phyloP scores from a whole-genome alignment of 2,888 invertebrate genomes.

The Polydrusus tereticollis region DNA sequence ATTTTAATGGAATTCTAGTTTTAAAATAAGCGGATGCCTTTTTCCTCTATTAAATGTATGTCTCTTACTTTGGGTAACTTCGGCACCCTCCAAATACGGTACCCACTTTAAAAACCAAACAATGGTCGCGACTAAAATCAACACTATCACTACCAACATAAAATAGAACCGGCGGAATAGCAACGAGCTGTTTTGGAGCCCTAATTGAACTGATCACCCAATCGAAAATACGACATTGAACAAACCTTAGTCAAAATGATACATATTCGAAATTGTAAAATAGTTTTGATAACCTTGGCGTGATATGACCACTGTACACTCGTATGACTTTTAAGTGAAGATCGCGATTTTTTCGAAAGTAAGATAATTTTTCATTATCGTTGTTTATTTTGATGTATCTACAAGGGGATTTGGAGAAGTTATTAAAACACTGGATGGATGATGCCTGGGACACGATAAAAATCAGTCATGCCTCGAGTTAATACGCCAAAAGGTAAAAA shows the following conservation, averaged over 20 bases:
- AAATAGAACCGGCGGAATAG: not conserved
- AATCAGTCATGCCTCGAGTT: too few relatives aligned
- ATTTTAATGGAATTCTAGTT: too few relatives aligned
- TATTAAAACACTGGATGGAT: too few relatives aligned
- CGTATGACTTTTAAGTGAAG: slow-evolving; percentile 46
- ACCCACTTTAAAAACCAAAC: not conserved
- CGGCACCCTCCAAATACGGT: not conserved
- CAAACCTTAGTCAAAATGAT: slow-evolving; percentile 26
- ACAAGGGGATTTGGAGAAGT: not conserved
- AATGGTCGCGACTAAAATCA: not conserved
- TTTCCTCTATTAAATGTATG: not conserved
- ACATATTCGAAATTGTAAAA: slow-evolving; percentile 11
- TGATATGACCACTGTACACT: slow-evolving; percentile 49
- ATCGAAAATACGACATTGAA: not conserved
- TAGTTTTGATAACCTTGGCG: slow-evolving; percentile 52
- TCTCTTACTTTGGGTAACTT: not conserved
- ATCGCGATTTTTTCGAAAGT: slow-evolving; percentile 13
- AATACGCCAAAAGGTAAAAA: too few relatives aligned
- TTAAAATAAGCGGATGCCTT: too few relatives aligned
- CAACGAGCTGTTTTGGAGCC: not conserved
- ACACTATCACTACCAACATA: not conserved
- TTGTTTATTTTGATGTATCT: not conserved
- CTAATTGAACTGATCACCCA: not conserved
- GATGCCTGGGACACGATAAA: too few relatives aligned
- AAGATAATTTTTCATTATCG: not conserved